These are phyloP conservation scores for Danio choprae DNA, from an alignment of 2,797 vertebrate genomes.

Conservation along the genomic window DNA sequence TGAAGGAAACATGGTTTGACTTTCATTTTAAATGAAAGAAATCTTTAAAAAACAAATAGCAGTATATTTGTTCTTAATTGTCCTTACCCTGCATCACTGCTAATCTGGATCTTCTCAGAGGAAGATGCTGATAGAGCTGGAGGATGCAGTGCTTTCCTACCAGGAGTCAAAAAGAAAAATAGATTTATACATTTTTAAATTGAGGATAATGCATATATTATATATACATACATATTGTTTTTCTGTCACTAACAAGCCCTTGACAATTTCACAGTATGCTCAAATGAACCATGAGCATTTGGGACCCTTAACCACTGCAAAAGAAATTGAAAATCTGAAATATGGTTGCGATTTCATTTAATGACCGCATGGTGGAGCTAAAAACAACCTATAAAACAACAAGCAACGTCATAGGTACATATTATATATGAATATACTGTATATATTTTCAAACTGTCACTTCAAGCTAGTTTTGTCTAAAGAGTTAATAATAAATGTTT, in stretches of 20 bases:
- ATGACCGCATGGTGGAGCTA: neutral
- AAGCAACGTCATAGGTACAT: neutral
- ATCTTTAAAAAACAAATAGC: neutral
- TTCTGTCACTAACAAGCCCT: neutral
- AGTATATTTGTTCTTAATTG: neutral
- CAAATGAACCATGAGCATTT: neutral
- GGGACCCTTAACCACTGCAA: neutral
- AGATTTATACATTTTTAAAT: neutral
- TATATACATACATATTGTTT: too few relatives aligned
- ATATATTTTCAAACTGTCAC: neutral
- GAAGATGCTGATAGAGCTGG: conserved; percentile 20
- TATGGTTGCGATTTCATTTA: neutral
- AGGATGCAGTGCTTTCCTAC: conserved; percentile 24
- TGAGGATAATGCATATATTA: too few relatives aligned
- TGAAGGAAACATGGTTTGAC: neutral
- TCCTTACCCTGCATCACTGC: conserved; percentile 34
- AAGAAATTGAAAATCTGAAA: neutral
- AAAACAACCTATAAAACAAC: neutral
- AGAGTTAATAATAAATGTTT: too few relatives aligned
- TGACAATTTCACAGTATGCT: neutral
- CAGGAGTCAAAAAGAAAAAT: neutral
- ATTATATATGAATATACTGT: too few relatives aligned
- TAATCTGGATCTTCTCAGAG: conserved; percentile 30
- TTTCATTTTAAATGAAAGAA: neutral
- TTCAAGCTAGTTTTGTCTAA: neutral